Evolutionary conservation across 2,797 vertebrate genomes (phyloP).

Genomic region (Calcarius lapponicus): DNA sequence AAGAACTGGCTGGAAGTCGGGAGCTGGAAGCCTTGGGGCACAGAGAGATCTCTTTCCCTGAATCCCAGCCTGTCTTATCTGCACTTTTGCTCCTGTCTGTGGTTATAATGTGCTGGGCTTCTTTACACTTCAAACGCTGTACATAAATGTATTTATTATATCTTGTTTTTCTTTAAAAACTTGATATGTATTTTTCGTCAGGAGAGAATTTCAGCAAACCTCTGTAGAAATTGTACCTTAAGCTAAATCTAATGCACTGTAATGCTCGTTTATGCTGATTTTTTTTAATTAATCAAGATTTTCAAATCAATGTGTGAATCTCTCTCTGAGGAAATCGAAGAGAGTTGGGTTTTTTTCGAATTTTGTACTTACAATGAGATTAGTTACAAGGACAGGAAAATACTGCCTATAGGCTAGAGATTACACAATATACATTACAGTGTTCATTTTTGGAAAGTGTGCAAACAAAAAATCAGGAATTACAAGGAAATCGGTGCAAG

Average conservation of each 20-base stretch:
- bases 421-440: not conserved
- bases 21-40: conserved; percentile 20
- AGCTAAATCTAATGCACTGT: not conserved
- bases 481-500: not conserved
- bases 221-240: not conserved
- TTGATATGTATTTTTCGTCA: not conserved
- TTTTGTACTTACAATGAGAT: not conserved
- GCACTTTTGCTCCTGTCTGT: conserved; percentile 7
- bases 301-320: not conserved
- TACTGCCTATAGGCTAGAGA: not conserved
- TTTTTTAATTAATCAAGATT: not conserved
- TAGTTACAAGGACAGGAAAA: not conserved
- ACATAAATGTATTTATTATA: not conserved
- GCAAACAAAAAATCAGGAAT: not conserved
- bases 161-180: not conserved
- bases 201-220: not conserved
- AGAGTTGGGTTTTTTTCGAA: not conserved
- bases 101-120: not conserved
- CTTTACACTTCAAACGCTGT: not conserved
- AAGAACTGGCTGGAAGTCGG: conserved; percentile 14
- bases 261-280: not conserved
- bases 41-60: not conserved
- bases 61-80: conserved; percentile 32
- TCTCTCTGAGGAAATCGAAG: not conserved
- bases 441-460: not conserved